Conservation (phyloP, 2,797 vertebrate genomes). For the Cryptoprocta ferox region DNA sequence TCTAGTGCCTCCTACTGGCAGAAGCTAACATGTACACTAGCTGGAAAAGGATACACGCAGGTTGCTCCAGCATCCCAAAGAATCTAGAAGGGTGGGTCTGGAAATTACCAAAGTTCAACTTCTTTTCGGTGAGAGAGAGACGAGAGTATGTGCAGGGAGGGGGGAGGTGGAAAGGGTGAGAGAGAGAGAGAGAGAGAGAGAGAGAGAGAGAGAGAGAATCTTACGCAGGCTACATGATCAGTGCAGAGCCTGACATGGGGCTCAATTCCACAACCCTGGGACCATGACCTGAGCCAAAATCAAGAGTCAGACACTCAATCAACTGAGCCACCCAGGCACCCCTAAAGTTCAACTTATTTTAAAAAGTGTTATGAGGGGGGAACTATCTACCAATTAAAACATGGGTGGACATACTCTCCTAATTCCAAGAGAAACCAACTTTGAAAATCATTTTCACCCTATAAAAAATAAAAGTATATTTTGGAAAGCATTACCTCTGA, state of each 20-base stretch:
- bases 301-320: no score
- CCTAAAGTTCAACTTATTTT: not conserved
- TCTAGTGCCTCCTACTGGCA: conserved; percentile 33
- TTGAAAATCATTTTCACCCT: conserved; percentile 22
- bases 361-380: not conserved
- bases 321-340: no score
- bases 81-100: not conserved
- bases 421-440: not conserved
- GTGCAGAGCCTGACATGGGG: no score
- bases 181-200: no score
- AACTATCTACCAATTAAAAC: not conserved
- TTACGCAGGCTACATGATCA: no score
- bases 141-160: no score
- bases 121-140: no score
- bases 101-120: not conserved
- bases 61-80: not conserved
- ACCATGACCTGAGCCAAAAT: no score
- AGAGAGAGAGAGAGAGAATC: no score
- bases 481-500: conserved; percentile 42
- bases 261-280: no score
- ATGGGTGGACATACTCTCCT: not conserved
- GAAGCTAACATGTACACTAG: not conserved
- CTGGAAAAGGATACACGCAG: not conserved
- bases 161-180: no score
- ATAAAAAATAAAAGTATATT: conserved; percentile 11